Base-by-base conservation (phyloP, 1,140 invertebrate genomes). In the Riptortus pedestris region DNA sequence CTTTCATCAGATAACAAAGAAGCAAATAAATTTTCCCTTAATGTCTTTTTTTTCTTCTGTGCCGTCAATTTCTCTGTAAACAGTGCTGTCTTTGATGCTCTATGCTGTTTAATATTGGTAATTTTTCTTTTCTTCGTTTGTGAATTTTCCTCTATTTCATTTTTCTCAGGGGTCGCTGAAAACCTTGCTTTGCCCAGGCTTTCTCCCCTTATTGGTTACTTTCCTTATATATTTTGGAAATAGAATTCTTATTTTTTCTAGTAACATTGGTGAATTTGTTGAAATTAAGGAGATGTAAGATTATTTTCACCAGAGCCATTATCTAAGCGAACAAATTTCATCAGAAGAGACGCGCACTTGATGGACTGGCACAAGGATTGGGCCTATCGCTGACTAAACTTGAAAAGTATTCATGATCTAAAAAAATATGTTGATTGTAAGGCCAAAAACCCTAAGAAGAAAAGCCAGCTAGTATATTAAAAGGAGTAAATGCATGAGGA, bases 401-500 rank as follows among this genome's bases (percentile, higher is more conserved):
- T 38, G 33, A 9, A 5, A 38, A 38, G 7, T 38, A 9, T 16
- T 38, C 7, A 38, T 9, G 16, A 38, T 9, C 5, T 16, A 16
- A 9, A 38, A 16, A 16, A 16, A n/a, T n/a, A n/a, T n/a, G n/a
- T n/a, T n/a, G n/a, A 16, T 38, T 38, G 16, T 9, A 16, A 38
- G 33, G 33, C 33, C 33, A 38, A 38, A 38, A 5, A 9, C 33
- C 33, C 16, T 5, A 9, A 9, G 7, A 5, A 5, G 7, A 9
- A 16, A 38, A 38, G 33, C 33, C 33, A 16, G 33, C 33, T 38
- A 38, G 16, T 38, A 38, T 38, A 38, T 38, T 38, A 9, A 16
- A 9, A 38, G 7, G 33, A 12, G 66, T 67, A 26, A 69, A 65
- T 58, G 66, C 59, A 31, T 31, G 20, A 20, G 57, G 14, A 38